Conservation (phyloP, 1,140 invertebrate genomes). For the Acromyrmex echinatior region DNA sequence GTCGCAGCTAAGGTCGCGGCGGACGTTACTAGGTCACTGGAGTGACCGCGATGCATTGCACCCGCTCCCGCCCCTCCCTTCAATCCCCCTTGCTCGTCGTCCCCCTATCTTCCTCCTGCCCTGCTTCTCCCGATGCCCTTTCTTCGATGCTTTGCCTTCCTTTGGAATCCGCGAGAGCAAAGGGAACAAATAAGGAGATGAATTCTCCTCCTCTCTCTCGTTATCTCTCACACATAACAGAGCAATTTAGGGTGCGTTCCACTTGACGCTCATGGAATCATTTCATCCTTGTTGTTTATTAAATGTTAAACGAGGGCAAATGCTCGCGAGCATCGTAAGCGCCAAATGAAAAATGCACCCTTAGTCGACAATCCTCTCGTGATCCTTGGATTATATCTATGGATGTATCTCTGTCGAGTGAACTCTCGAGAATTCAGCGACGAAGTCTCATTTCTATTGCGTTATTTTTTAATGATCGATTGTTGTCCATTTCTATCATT, state of each 20-base stretch:
- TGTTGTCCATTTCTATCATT: background rate
- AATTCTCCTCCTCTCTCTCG: constrained; percentile 22
- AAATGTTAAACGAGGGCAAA: no score
- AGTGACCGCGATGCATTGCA: constrained; percentile 73
- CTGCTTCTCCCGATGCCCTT: constrained; percentile 27
- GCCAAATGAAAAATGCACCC: no score
- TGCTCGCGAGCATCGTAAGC: no score
- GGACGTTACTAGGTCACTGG: constrained; percentile 82
- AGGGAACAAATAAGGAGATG: background rate
- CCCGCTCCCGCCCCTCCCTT: constrained; percentile 22
- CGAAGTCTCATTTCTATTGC: background rate
- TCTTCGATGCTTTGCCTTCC: background rate
- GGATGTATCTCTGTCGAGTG: background rate
- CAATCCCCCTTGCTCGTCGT: constrained; percentile 21
- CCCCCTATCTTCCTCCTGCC: constrained; percentile 41
- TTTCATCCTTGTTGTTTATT: no score
- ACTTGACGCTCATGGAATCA: no score
- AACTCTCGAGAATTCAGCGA: background rate
- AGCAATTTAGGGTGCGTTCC: no score
- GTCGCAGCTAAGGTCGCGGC: constrained; percentile 81
- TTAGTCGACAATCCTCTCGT: background rate
- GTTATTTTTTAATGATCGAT: background rate
- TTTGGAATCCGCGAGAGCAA: background rate
- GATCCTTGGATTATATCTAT: background rate
- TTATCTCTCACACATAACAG: background rate